Base-by-base conservation (phyloP, 2,113 vertebrate genomes). In the Setophaga petechia region DNA sequence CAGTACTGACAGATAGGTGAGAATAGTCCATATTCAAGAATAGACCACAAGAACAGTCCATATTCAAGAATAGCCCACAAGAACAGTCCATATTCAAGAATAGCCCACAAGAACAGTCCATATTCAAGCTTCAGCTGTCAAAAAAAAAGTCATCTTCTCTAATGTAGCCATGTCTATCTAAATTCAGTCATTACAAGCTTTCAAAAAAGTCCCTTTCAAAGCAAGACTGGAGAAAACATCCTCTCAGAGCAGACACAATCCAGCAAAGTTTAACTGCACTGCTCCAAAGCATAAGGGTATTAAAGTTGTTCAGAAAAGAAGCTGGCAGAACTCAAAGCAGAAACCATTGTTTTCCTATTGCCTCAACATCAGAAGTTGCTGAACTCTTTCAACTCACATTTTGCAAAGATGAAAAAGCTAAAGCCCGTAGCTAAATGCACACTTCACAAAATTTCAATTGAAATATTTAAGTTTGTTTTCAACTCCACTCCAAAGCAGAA, bases 271-370 rank as follows among this genome's bases (percentile, higher is more conserved):
- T 82, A 91, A 87, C 39, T 87, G 87, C 74, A 82, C 76, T 82
- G 66, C 66, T 96, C 93, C 81, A 89, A 81, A 97, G 76, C 52
- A 35, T 82, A 72, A 65, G n/a, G 39, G 65, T 65, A 86, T 93
- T 93, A 67, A 83, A 95, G 59, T 15, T 59, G 39, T 41, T 87
- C 77, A 92, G 77, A 92, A 94, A 84, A 94, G 72, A 86, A 87
- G 49, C 55, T 91, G 84, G 73, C 86, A 96, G 69, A 92, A 94
- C 49, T 89, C 87, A 87, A 79, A 94, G 91, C 72, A 84, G 57
- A 92, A 95, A 54, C 57, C 43, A 93, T 92, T 92, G 90, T 94
- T 93, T 81, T 80, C 52, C 30, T 74, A 89, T 89, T 81, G 89
- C 73, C 76, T 90, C 89, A 78, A 54, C 68, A 78, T 68, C 58